These are phyloP conservation scores for Megatriorchis doriae DNA, from an alignment of 2,113 vertebrate species.

Conservation along the genomic window DNA sequence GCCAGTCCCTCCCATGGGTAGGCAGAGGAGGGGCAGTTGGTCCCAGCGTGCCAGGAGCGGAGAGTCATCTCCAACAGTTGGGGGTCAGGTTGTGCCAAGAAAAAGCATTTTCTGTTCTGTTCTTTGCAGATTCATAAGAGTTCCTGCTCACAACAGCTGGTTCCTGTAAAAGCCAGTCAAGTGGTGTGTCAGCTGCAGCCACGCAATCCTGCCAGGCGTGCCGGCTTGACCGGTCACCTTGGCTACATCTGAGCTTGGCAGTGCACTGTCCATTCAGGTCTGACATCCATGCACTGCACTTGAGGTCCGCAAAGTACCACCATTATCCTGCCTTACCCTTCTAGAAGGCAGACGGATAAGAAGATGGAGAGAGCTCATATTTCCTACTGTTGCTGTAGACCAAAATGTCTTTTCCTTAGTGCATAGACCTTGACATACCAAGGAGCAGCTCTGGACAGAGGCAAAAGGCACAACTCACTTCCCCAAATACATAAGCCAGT, in stretches of 20 bases:
- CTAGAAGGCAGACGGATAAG: not conserved
- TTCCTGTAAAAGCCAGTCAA: not conserved
- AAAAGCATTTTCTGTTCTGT: not conserved
- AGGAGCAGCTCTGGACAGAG: not conserved
- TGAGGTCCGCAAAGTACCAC: not conserved
- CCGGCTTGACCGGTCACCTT: not conserved
- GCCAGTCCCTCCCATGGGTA: not conserved
- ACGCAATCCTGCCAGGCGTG: not conserved
- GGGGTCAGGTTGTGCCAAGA: not conserved
- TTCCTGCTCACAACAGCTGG: not conserved
- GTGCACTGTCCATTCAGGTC: no score
- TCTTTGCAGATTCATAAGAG: not conserved
- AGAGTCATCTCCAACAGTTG: not conserved
- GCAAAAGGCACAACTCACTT: not conserved
- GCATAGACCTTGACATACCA: rapidly evolving
- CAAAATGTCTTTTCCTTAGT: not conserved
- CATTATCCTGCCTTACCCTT: not conserved
- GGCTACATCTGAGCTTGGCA: not conserved
- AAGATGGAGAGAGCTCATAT: not conserved
- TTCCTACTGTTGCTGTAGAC: not conserved
- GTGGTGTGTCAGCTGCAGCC: not conserved
- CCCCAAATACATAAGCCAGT: no score
- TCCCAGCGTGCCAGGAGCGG: not conserved
- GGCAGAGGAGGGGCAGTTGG: not conserved
- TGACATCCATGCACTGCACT: rapidly evolving